phyloP scores from a whole-genome alignment of 2,797 vertebrate species.

The Synaphobranchus kaupii region DNA sequence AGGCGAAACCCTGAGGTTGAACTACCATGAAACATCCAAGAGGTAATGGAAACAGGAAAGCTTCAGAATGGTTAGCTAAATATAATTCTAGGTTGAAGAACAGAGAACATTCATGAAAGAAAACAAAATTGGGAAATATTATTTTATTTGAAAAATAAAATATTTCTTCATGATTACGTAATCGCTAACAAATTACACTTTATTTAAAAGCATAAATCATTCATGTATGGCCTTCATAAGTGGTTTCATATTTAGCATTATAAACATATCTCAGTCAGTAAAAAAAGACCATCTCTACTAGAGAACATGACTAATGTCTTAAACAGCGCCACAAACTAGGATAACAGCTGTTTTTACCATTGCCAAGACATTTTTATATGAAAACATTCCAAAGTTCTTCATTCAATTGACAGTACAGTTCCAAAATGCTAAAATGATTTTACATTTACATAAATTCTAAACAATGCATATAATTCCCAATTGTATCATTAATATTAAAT shows the following conservation, averaged over 20 bases:
- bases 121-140: neutral
- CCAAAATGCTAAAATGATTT: neutral
- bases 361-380: neutral
- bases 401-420: neutral
- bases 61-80: neutral
- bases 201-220: neutral
- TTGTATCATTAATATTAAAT: neutral
- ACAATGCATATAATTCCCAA: neutral
- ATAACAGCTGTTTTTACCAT: neutral
- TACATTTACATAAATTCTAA: neutral
- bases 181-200: neutral
- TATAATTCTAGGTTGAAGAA: neutral
- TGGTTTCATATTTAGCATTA: neutral
- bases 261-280: neutral
- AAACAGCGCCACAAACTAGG: neutral
- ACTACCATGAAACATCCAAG: neutral
- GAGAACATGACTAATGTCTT: neutral
- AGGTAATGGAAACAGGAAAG: neutral
- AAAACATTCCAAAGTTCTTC: neutral
- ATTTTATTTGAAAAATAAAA: slow-evolving; percentile 18
- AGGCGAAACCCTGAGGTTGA: neutral
- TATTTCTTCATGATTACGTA: neutral
- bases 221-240: neutral
- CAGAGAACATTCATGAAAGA: neutral
- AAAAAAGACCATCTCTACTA: neutral